These are phyloP conservation scores for Hystrix cristata DNA, from an alignment of 2,113 vertebrate genomes.

Conservation along the genomic window DNA sequence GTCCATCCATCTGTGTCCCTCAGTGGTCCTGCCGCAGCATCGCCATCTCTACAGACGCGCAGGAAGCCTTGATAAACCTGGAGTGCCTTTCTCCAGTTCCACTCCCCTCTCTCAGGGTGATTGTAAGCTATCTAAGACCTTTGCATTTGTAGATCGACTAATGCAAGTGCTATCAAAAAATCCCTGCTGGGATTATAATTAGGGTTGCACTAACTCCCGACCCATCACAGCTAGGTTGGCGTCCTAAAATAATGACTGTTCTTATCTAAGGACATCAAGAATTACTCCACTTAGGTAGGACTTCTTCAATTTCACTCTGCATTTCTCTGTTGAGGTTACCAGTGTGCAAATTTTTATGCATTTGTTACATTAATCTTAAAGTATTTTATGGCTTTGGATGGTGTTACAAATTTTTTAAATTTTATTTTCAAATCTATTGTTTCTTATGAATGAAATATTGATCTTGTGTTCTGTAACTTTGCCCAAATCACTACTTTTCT, in stretches of 20 bases:
- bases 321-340: not conserved
- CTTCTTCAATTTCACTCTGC: not conserved
- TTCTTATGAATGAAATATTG: not conserved
- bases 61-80: not conserved
- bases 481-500: not conserved
- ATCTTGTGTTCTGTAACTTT: not conserved
- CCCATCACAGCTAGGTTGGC: not conserved
- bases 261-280: not conserved
- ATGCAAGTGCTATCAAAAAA: not conserved
- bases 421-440: not conserved
- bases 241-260: not conserved
- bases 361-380: not conserved
- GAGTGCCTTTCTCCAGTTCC: not conserved
- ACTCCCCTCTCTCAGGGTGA: not conserved
- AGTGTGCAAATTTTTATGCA: not conserved
- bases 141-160: not conserved
- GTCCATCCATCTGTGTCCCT: not conserved
- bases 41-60: not conserved
- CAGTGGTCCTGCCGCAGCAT: no score
- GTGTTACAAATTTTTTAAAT: not conserved
- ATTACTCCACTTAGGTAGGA: not conserved
- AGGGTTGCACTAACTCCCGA: not conserved
- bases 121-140: not conserved
- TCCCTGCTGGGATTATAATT: not conserved
- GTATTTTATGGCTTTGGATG: conserved; percentile 17